Evolutionary conservation across 2,113 vertebrate species (phyloP).

Genomic region (Corythoichthys intestinalis): DNA sequence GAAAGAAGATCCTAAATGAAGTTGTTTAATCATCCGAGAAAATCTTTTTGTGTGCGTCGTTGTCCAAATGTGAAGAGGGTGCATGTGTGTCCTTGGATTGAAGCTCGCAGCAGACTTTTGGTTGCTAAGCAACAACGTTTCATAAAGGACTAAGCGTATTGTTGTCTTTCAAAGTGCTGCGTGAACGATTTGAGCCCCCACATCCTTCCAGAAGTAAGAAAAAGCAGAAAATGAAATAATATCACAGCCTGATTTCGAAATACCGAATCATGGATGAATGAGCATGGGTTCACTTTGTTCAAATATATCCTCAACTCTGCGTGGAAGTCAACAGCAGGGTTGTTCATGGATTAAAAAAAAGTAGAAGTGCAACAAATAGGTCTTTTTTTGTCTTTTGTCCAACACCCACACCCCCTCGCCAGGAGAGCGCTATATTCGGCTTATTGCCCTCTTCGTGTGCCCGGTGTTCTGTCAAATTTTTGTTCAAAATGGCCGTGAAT

Average conservation of each 20-base stretch:
- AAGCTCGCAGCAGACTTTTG: not conserved
- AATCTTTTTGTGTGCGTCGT: not conserved
- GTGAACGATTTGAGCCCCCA: not conserved
- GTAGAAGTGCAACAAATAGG: no score
- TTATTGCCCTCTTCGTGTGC: no score
- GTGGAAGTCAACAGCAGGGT: not conserved
- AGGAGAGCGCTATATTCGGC: no score
- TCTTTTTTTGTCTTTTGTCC: no score
- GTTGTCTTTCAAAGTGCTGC: not conserved
- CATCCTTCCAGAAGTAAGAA: not conserved
- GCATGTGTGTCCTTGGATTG: not conserved
- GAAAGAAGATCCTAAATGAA: not conserved
- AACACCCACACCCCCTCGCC: no score
- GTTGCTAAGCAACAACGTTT: slow-evolving; percentile 5
- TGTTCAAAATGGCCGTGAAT: no score
- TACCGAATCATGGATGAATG: not conserved
- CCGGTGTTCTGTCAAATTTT: no score
- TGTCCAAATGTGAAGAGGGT: not conserved
- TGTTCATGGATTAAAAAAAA: no score
- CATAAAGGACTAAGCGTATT: not conserved
- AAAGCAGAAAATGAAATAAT: not conserved
- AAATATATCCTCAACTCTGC: slow-evolving; percentile 1
- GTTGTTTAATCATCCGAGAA: not conserved
- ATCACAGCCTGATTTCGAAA: not conserved
- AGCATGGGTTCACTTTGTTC: not conserved